A percentile compares a stretch with the other conserved stretches of the same genome.
Evolutionary conservation across 2,113 vertebrate genomes (phyloP).

Genomic region (Nymphicus hollandicus): DNA sequence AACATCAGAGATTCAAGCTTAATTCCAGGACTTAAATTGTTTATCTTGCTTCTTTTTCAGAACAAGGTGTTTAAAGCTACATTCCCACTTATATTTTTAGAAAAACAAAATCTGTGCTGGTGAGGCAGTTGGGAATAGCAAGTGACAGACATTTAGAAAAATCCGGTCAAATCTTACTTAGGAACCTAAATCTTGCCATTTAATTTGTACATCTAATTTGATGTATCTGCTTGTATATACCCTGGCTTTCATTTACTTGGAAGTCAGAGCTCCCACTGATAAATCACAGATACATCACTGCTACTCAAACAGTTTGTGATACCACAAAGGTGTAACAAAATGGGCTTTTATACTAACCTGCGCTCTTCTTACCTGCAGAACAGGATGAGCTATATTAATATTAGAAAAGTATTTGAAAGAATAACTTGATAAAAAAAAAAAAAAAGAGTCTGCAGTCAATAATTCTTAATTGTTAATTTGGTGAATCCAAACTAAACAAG

Average conservation of each 20-base stretch:
- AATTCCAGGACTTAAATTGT: not conserved
- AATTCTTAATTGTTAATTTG: not conserved
- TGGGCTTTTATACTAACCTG: not conserved
- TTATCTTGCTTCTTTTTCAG: not conserved
- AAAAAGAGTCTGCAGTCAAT: not conserved
- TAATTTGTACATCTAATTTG: not conserved
- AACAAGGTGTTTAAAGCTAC: not conserved
- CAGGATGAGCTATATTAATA: not conserved
- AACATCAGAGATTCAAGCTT: not conserved
- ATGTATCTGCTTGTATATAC: not conserved
- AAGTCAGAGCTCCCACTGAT: not conserved
- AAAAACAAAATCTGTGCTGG: not conserved
- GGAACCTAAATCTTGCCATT: not conserved
- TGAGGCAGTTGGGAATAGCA: not conserved
- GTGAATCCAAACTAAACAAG: not conserved
- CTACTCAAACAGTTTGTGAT: not conserved
- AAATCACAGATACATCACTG: not conserved
- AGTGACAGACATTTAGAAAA: not conserved
- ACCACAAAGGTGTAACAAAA: not conserved
- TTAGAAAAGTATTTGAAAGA: not conserved
- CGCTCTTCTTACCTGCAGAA: not conserved
- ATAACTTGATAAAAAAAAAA: not conserved
- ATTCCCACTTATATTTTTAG: not conserved
- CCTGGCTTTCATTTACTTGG: not conserved
- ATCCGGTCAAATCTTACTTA: conserved; percentile 6